Evolutionary conservation across 2,113 vertebrate genomes (phyloP), one percentile per base, ranked within the genome.

Genomic region (Todiramphus saurophagus): DNA sequence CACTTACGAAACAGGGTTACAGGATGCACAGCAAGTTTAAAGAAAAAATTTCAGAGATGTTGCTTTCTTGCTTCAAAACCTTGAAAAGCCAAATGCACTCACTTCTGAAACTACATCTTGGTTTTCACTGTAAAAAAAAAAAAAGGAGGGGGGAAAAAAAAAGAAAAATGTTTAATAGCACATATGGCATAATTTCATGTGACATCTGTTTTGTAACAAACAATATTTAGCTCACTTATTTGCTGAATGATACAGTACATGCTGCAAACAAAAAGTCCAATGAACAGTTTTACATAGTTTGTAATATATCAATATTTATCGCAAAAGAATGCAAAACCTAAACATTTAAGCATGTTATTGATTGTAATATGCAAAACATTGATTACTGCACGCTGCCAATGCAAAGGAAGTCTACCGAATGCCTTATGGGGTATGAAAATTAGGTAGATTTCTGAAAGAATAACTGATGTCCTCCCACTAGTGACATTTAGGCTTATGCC

Each of bases 181-280:
- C 98, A 98, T 98, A 98, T 98, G 98, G 98, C 98, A 98, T 98
- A 98, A 98, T 98, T 98, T 98, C 98, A 98, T 98, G 98, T 98
- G 98, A 98, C 98, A 98, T 98, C 98, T 98, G 98, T 98, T 98
- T 98, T 98, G 98, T 98, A 98, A 98, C 98, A 98, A 98, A 98
- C 98, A 98, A 98, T 98, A 98, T 98, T 98, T 98, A 98, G 98
- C 98, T 98, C 98, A 98, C 98, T 98, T 98, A 98, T 98, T 98
- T 98, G 98, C 98, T 97, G 98, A 98, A 98, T 97, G 98, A 98
- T 98, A 98, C 98, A 98, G 97, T 98, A 98, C 97, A 97, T 97
- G 97, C 98, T 97, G 98, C 98, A 98, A 98, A 98, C 98, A 98
- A 97, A 98, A 98, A 98, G 98, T 98, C 98, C 98, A 98, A 98